These are phyloP conservation scores for Sparidentex hasta DNA, from an alignment of 2,797 vertebrate species.

Conservation along the genomic window DNA sequence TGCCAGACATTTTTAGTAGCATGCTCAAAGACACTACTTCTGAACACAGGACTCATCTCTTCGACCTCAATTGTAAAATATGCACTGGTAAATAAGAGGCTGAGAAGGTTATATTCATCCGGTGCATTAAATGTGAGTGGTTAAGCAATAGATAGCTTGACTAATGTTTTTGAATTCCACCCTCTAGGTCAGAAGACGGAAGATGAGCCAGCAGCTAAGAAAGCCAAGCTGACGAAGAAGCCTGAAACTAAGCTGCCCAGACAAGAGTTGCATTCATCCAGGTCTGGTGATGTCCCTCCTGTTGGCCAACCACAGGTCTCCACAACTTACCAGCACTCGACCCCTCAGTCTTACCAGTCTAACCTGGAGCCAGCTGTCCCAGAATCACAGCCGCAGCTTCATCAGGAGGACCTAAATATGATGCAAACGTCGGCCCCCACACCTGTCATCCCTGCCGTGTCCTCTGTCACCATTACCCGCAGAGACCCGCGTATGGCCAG, in stretches of 20 bases:
- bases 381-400: conserved; percentile 70
- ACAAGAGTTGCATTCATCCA: conserved; percentile 81
- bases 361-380: conserved; percentile 64
- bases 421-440: conserved; percentile 62
- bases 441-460: conserved; percentile 74
- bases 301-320: conserved; percentile 52
- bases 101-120: too few relatives aligned
- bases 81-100: conserved; percentile 91
- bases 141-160: not conserved
- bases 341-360: conserved; percentile 57
- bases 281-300: conserved; percentile 62
- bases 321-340: conserved; percentile 33
- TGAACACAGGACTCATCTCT: conserved; percentile 96
- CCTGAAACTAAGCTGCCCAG: conserved; percentile 84
- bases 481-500: conserved; percentile 93
- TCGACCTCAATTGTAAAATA: conserved; percentile 99
- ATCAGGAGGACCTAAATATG: conserved; percentile 72
- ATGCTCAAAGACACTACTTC: conserved; percentile 98
- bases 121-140: not conserved
- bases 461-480: conserved; percentile 92
- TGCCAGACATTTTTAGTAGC: conserved; percentile 91
- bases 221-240: conserved; percentile 88
- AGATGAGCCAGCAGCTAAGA: conserved; percentile 91
- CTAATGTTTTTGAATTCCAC: not conserved
- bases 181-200: conserved; percentile 92